Conservation (phyloP, 2,113 vertebrate genomes). For the Takifugu bimaculatus region DNA sequence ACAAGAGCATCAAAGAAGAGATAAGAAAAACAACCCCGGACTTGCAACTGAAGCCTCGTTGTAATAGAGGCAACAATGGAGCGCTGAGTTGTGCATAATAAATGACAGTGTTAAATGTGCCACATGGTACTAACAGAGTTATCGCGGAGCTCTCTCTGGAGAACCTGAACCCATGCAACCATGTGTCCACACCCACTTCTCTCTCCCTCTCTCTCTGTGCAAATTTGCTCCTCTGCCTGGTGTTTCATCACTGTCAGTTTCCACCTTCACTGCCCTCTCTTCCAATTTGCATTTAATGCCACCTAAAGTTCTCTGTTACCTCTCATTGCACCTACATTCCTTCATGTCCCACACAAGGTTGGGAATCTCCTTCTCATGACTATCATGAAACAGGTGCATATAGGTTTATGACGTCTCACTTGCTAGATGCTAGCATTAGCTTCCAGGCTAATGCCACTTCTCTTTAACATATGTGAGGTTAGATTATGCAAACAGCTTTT, state of each 20-base stretch:
- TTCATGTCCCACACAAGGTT: no score
- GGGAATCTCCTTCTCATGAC: no score
- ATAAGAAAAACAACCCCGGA: not conserved
- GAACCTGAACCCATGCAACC: not conserved
- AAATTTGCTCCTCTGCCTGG: slow-evolving; percentile 58
- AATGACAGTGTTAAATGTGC: slow-evolving; percentile 21
- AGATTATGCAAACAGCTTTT: no score
- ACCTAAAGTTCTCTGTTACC: slow-evolving; percentile 12
- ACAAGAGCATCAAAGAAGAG: not conserved
- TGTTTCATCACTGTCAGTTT: slow-evolving; percentile 71
- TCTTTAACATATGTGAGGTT: no score
- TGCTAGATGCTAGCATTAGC: no score
- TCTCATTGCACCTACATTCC: slow-evolving; percentile 14
- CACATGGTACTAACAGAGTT: not conserved
- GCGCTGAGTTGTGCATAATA: slow-evolving; percentile 1
- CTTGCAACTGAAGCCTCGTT: not conserved
- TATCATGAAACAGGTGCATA: no score
- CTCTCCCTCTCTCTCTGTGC: slow-evolving; percentile 22
- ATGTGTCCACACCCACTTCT: slow-evolving; percentile 1
- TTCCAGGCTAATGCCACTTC: no score
- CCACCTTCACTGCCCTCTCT: slow-evolving; percentile 53
- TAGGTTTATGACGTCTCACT: no score
- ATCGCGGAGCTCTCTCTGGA: slow-evolving; percentile 5
- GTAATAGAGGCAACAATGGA: slow-evolving; percentile 16
- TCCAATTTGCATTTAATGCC: slow-evolving; percentile 47